A percentile compares a stretch with the other conserved stretches of the same genome.
phyloP scores from a whole-genome alignment of 2,888 invertebrate species.

The Crepidodera aurea region DNA sequence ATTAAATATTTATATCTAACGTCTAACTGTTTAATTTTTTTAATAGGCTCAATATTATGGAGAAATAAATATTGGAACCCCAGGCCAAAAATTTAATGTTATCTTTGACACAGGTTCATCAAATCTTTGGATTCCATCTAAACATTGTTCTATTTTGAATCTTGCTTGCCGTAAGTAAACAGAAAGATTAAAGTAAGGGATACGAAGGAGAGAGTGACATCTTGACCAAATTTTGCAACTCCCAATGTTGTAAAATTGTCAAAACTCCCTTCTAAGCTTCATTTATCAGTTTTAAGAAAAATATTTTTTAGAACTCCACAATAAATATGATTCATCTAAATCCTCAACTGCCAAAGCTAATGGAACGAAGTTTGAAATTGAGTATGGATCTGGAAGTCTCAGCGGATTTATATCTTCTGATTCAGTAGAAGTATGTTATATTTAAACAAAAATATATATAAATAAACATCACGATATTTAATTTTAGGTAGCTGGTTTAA shows the following conservation, averaged over 20 bases:
- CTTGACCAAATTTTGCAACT: no score
- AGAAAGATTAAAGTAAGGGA: no score
- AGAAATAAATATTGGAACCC: conserved; percentile 85
- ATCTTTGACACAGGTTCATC: conserved; percentile 97
- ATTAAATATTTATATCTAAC: no score
- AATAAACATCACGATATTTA: conserved; percentile 53
- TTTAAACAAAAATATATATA: background rate
- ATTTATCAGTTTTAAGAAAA: background rate
- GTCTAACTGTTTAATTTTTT: background rate
- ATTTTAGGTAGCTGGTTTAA: conserved; percentile 75
- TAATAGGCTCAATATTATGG: conserved; percentile 89
- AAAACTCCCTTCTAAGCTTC: no score
- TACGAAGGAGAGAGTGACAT: no score
- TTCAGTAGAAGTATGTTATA: conserved; percentile 74
- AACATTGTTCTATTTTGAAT: conserved; percentile 87
- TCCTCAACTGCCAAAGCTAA: conserved; percentile 87
- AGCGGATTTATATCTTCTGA: conserved; percentile 96
- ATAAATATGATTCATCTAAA: conserved; percentile 90
- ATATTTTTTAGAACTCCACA: conserved; percentile 79
- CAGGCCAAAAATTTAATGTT: conserved; percentile 87
- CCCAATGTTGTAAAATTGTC: no score
- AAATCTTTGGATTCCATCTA: conserved; percentile 96
- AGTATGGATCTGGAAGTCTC: conserved; percentile 95
- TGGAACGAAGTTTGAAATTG: conserved; percentile 91
- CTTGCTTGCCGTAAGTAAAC: conserved; percentile 84